Evolutionary conservation across 2,797 vertebrate species (phyloP).

Genomic region (Xenentodon cancila): DNA sequence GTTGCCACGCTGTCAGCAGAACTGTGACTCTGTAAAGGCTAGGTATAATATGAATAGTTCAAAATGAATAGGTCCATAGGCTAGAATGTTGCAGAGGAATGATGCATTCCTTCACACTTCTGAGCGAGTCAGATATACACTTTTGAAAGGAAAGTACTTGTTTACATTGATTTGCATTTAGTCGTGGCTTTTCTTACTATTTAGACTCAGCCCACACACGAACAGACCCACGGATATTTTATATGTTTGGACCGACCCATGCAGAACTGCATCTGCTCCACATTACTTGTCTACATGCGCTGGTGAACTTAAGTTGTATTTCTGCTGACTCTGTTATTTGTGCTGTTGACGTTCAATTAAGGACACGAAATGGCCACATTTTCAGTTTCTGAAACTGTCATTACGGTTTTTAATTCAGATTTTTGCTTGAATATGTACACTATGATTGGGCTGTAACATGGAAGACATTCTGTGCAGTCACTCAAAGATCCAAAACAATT

Average conservation of each 20-base stretch:
- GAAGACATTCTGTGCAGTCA: slow-evolving; percentile 4
- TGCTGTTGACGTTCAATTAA: slow-evolving; percentile 3
- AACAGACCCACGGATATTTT: slow-evolving; percentile 8
- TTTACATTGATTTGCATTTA: slow-evolving; percentile 38
- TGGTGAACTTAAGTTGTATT: not conserved
- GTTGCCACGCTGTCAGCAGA: slow-evolving; percentile 67
- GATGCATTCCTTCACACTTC: slow-evolving; percentile 32
- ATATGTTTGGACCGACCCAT: slow-evolving; percentile 17
- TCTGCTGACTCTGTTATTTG: slow-evolving; percentile 12
- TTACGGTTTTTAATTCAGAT: not conserved
- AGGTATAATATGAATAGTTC: slow-evolving; percentile 34
- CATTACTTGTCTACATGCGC: slow-evolving; percentile 5
- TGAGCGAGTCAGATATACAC: slow-evolving; percentile 20
- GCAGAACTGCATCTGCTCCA: slow-evolving; percentile 29
- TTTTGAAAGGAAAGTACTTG: slow-evolving; percentile 38
- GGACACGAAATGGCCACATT: not conserved
- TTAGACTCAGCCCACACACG: slow-evolving; percentile 26
- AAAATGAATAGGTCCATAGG: slow-evolving; percentile 33
- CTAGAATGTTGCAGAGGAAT: slow-evolving; percentile 24
- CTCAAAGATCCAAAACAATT: slow-evolving; percentile 52
- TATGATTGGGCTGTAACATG: slow-evolving; percentile 14
- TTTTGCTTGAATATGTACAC: not conserved
- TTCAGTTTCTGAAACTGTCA: not conserved
- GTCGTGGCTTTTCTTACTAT: slow-evolving; percentile 15
- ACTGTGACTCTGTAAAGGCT: slow-evolving; percentile 55